These are phyloP conservation scores for Leptonema lineaticorne DNA, from an alignment of 1,140 invertebrate species.

Conservation along the genomic window DNA sequence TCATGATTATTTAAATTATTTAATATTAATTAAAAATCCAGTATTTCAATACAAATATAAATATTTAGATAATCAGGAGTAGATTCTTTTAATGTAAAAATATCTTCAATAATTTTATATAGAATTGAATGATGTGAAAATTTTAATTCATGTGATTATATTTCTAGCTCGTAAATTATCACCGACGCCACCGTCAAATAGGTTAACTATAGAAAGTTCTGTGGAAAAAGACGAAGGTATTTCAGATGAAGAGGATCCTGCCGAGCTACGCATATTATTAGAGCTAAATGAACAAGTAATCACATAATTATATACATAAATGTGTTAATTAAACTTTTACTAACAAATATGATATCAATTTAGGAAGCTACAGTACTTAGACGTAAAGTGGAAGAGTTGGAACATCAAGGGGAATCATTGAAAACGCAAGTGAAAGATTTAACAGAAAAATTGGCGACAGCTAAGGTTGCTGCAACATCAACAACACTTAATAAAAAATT, in stretches of 20 bases:
- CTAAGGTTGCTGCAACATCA: conserved; percentile 47
- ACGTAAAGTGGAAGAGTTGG: conserved; percentile 80
- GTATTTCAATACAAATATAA: too few relatives aligned
- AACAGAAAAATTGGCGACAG: conserved; percentile 64
- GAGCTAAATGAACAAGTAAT: conserved; percentile 81
- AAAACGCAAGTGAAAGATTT: conserved; percentile 76
- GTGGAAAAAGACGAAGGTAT: conserved; percentile 73
- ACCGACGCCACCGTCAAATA: conserved; percentile 62
- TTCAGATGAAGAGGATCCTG: conserved; percentile 74
- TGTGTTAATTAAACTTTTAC: background rate
- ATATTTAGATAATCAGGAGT: too few relatives aligned
- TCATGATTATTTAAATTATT: too few relatives aligned
- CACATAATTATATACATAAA: conserved; percentile 10
- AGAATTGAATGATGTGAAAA: conserved; percentile 5
- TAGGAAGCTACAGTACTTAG: conserved; percentile 79
- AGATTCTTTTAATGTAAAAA: too few relatives aligned
- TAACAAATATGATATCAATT: background rate
- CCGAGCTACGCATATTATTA: conserved; percentile 74
- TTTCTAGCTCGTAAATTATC: conserved; percentile 63
- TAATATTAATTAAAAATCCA: too few relatives aligned
- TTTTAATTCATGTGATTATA: conserved; percentile 23
- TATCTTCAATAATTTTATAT: too few relatives aligned
- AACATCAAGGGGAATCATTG: conserved; percentile 74
- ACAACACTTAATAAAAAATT: conserved; percentile 45
- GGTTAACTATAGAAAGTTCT: conserved; percentile 63